Conservation (phyloP, 2,797 vertebrate genomes). For the Darevskia mixta region DNA sequence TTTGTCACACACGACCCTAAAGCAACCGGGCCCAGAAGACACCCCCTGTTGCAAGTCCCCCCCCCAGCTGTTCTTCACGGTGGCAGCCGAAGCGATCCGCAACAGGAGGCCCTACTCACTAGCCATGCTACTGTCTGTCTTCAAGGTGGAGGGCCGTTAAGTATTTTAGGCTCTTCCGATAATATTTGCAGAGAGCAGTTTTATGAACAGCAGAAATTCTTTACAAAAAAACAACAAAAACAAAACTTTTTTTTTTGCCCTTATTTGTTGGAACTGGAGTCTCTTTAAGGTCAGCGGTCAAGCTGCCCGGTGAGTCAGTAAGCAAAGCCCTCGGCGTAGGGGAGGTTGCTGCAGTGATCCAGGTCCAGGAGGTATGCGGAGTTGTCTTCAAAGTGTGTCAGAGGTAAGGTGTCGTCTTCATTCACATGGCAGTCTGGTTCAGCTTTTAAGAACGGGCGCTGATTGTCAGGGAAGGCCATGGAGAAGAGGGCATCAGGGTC, state of each 20-base stretch:
- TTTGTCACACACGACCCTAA: slow-evolving; percentile 9
- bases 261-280: slow-evolving; percentile 70
- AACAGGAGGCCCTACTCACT: slow-evolving; percentile 72
- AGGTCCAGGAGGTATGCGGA: slow-evolving; percentile 87
- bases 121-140: slow-evolving; percentile 69
- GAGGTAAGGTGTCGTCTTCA: slow-evolving; percentile 91
- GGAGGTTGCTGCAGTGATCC: slow-evolving; percentile 87
- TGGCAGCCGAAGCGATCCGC: slow-evolving; percentile 68
- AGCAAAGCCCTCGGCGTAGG: slow-evolving; percentile 89
- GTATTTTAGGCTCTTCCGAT: slow-evolving; percentile 65
- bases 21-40: slow-evolving; percentile 48
- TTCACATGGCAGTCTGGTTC: slow-evolving; percentile 88
- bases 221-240: slow-evolving; percentile 66
- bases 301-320: slow-evolving; percentile 81
- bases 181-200: slow-evolving; percentile 72
- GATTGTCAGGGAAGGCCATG: slow-evolving; percentile 97
- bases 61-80: slow-evolving; percentile 30
- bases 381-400: slow-evolving; percentile 92
- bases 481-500: slow-evolving; percentile 96
- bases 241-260: slow-evolving; percentile 53
- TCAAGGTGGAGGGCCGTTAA: slow-evolving; percentile 51
- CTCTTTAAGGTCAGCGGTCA: slow-evolving; percentile 64
- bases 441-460: slow-evolving; percentile 91
- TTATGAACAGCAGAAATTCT: slow-evolving; percentile 70
- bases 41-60: slow-evolving; percentile 28